Percentiles rank a stretch among this genome's conserved stretches.
These are phyloP conservation scores for Rhincodon typus DNA, from an alignment of 2,797 vertebrate genomes.

Conservation along the genomic window DNA sequence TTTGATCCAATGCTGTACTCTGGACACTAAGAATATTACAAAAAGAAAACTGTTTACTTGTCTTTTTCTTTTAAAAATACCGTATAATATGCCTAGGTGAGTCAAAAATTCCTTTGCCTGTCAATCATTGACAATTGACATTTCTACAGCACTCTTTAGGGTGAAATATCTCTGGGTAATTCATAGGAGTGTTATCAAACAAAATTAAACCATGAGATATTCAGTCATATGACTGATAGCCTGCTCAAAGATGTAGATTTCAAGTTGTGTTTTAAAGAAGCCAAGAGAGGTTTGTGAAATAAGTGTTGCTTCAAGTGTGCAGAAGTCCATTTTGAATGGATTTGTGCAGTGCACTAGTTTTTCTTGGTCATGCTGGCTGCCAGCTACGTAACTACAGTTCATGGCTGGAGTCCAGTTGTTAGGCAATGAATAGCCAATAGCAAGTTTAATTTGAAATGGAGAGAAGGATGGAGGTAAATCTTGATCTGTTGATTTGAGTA, in stretches of 20 bases:
- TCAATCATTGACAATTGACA: background rate
- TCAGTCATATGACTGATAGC: background rate
- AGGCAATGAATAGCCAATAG: background rate
- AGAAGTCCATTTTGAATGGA: background rate
- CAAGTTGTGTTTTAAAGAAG: background rate
- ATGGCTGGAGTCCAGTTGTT: background rate
- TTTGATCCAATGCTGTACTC: background rate
- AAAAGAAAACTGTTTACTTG: background rate
- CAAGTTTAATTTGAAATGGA: background rate
- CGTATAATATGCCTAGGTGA: background rate
- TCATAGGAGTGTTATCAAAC: background rate
- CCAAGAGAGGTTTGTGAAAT: background rate
- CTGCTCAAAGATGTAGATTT: background rate
- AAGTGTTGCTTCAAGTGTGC: background rate
- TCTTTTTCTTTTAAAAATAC: background rate
- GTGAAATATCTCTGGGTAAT: background rate
- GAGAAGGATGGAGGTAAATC: background rate
- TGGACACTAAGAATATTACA: background rate
- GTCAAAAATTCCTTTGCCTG: background rate
- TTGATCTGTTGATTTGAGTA: background rate
- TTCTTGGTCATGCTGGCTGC: background rate
- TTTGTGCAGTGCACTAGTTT: background rate
- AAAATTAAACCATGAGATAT: too few relatives aligned
- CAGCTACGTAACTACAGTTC: background rate
- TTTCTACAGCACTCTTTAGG: background rate